phyloP scores from a whole-genome alignment of 2,797 vertebrate genomes.

The Megaceryle alcyon region DNA sequence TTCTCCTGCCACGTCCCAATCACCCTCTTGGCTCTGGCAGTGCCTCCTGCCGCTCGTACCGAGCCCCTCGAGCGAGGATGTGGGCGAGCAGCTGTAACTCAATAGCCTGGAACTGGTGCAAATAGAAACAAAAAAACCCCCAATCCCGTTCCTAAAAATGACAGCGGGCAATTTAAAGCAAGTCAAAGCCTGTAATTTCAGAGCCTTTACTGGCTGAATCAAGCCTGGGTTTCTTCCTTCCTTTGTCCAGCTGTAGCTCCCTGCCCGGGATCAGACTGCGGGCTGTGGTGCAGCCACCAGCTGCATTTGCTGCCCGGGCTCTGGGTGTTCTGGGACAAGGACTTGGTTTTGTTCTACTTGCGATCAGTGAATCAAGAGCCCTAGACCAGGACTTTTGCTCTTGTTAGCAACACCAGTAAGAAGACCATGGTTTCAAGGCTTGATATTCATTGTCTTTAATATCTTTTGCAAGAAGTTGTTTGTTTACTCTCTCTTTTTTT shows the following conservation, averaged over 20 bases:
- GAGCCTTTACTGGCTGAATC: constrained; percentile 15
- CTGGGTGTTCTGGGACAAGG: not conserved
- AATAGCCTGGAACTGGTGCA: not conserved
- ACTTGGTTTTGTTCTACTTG: not conserved
- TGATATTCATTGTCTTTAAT: fast-evolving
- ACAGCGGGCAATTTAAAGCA: not conserved
- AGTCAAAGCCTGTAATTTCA: constrained; percentile 20
- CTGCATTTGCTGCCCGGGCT: not conserved
- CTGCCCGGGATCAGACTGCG: fast-evolving
- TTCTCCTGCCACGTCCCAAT: not conserved
- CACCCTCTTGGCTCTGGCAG: not conserved
- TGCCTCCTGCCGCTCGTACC: not conserved
- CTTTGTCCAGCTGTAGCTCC: constrained; percentile 27
- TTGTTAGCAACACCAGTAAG: not conserved
- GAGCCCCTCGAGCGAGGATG: not conserved
- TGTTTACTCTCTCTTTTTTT: not conserved
- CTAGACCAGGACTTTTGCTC: not conserved
- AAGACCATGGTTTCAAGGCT: not conserved
- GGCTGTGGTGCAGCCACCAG: not conserved
- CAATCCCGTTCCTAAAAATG: not conserved
- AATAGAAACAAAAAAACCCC: not conserved
- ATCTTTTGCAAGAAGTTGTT: not conserved
- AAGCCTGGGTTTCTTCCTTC: not conserved
- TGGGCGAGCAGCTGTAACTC: constrained; percentile 40
- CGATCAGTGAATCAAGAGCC: not conserved